phyloP scores from a whole-genome alignment of 2,113 vertebrate species.

The Tapirus terrestris region DNA sequence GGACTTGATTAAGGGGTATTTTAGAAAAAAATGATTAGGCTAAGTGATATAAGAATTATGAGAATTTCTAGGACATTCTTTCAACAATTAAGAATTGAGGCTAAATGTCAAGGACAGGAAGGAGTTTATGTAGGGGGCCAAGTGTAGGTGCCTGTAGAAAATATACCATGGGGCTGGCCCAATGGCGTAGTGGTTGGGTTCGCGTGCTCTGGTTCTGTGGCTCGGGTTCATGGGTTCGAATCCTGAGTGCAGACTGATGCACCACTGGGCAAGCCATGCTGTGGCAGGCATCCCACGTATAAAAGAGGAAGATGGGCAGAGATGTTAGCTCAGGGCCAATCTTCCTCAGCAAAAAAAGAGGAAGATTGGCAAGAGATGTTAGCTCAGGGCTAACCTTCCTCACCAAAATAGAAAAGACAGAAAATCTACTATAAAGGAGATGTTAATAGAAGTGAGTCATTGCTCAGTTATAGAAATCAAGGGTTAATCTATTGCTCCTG shows the following conservation, averaged over 20 bases:
- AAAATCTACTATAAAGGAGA: not conserved
- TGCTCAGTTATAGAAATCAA: not conserved
- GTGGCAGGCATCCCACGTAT: no score
- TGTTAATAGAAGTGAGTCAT: not conserved
- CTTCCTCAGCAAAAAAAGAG: no score
- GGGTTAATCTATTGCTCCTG: not conserved
- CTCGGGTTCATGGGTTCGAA: no score
- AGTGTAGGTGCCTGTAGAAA: not conserved
- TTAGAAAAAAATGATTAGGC: conserved; percentile 26
- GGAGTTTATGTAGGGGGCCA: not conserved
- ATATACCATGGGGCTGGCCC: not conserved
- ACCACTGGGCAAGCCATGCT: no score
- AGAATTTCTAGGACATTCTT: not conserved
- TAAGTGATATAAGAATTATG: not conserved
- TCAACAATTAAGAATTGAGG: not conserved
- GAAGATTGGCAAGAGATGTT: no score
- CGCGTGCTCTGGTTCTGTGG: no score
- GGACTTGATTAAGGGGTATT: not conserved
- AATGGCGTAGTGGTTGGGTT: no score
- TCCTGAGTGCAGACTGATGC: no score
- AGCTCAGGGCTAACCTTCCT: no score
- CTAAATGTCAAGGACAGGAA: not conserved
- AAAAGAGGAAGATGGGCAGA: no score
- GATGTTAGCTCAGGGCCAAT: no score
- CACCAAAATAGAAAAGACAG: no score